These are phyloP conservation scores for Pseudocheirus occidentalis DNA, from an alignment of 2,797 vertebrate species.

Conservation along the genomic window DNA sequence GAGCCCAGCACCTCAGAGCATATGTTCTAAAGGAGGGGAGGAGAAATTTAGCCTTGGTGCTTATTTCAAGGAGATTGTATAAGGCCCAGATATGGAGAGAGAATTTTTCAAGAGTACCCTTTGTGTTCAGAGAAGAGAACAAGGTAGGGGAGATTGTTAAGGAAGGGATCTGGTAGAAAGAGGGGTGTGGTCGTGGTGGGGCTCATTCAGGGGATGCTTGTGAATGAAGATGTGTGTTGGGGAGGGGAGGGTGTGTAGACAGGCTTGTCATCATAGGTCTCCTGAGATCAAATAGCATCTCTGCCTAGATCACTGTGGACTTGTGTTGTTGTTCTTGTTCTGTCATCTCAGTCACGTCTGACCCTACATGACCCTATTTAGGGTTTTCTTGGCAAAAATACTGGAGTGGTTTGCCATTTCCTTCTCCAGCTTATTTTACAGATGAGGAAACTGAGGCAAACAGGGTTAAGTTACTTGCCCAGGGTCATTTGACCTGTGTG, in stretches of 20 bases:
- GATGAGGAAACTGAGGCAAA: not conserved
- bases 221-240: rapidly evolving
- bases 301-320: not conserved
- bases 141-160: not conserved
- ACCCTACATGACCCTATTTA: not conserved
- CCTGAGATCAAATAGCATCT: not conserved
- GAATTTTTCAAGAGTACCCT: not conserved
- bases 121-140: not conserved
- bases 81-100: not conserved
- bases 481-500: not conserved
- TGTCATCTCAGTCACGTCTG: not conserved
- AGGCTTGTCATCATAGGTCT: not conserved
- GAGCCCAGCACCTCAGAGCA: not conserved
- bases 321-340: not conserved
- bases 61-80: not conserved
- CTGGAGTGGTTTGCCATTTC: not conserved
- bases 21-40: not conserved
- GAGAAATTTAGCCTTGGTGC: not conserved
- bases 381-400: not conserved
- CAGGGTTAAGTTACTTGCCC: not conserved
- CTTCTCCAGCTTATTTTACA: not conserved
- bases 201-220: not conserved
- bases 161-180: not conserved
- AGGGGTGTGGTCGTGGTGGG: not conserved
- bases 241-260: not conserved